phyloP scores from a whole-genome alignment of 1,140 invertebrate genomes.

The Brachionus paranguensis region DNA sequence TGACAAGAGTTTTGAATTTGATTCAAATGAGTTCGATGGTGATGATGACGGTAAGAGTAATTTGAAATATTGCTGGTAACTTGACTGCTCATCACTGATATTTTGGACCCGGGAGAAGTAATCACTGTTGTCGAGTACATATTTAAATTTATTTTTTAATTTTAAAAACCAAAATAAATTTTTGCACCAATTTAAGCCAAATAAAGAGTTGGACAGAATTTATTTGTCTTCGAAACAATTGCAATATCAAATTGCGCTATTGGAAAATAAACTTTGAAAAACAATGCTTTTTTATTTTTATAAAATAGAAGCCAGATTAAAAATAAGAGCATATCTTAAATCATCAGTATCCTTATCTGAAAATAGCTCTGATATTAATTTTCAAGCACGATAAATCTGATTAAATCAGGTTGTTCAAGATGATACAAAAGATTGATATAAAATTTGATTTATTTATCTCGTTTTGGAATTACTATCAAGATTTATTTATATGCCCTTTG shows the following conservation, averaged over 20 bases:
- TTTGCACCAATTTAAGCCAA: not conserved
- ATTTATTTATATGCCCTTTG: not conserved
- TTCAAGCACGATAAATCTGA: not conserved
- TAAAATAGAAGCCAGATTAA: not conserved
- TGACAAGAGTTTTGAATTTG: constrained; percentile 2
- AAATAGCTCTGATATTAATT: not conserved
- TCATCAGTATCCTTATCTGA: not conserved
- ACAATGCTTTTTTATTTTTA: not conserved
- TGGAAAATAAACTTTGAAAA: not conserved
- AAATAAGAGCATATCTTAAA: not conserved
- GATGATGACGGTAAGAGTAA: not conserved
- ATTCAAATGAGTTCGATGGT: constrained; percentile 1
- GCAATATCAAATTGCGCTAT: not conserved
- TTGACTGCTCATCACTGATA: not conserved
- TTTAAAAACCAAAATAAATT: not conserved
- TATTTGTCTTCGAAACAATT: constrained; percentile 16
- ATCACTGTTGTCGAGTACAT: not conserved
- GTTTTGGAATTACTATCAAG: not conserved
- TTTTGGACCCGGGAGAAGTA: not conserved
- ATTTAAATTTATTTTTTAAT: not conserved
- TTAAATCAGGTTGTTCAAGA: not conserved
- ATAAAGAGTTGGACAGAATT: not conserved
- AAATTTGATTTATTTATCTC: not conserved
- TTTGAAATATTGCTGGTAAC: not conserved
- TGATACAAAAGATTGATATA: not conserved